These are phyloP conservation scores for Epinotia demarniana DNA, from an alignment of 2,888 invertebrate species.

Conservation along the genomic window DNA sequence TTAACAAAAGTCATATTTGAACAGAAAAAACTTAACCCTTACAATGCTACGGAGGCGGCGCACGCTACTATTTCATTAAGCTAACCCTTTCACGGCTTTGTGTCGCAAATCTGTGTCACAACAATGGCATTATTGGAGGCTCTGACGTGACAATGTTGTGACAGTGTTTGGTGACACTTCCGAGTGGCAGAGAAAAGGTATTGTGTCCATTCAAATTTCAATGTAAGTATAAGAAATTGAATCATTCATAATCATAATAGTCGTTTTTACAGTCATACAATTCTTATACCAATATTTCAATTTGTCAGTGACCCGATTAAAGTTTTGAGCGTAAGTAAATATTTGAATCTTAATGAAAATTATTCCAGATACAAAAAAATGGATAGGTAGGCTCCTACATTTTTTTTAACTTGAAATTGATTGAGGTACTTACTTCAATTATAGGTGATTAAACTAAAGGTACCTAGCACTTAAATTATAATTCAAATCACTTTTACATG, in stretches of 20 bases:
- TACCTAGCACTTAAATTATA: too few species aligned
- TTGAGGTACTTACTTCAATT: too few species aligned
- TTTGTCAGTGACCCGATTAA: too few species aligned
- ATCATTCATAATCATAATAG: constrained; percentile 15
- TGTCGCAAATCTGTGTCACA: constrained; percentile 30
- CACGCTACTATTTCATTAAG: constrained; percentile 40
- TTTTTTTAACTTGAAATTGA: too few species aligned
- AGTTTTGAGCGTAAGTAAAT: too few species aligned
- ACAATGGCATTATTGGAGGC: constrained; percentile 40
- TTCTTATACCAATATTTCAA: not conserved
- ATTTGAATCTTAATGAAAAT: too few species aligned
- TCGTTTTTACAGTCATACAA: not conserved
- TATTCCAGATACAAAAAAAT: too few species aligned
- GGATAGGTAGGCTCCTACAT: too few species aligned
- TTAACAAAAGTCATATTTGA: constrained; percentile 12
- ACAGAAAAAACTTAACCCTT: constrained; percentile 28
- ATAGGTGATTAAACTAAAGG: too few species aligned
- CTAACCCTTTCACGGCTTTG: constrained; percentile 44
- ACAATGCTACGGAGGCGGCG: constrained; percentile 34
- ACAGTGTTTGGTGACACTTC: constrained; percentile 41
- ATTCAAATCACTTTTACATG: too few species aligned
- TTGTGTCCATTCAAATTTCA: constrained; percentile 21
- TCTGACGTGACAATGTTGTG: constrained; percentile 38
- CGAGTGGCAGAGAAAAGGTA: constrained; percentile 30
- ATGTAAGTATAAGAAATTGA: constrained; percentile 16